These are phyloP conservation scores for Psophia crepitans DNA, from an alignment of 2,113 vertebrate species.

Conservation along the genomic window DNA sequence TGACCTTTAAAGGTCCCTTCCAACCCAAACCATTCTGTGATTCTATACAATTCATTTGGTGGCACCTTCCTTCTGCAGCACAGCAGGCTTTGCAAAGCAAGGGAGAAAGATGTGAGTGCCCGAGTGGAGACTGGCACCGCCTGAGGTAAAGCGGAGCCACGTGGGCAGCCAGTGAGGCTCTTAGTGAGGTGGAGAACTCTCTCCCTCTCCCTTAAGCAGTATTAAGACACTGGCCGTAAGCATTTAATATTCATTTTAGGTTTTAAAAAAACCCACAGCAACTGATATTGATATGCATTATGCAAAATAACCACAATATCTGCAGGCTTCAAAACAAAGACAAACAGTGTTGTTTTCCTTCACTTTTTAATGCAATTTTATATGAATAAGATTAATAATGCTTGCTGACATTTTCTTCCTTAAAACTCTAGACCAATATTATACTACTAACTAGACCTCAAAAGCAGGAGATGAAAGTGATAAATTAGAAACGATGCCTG, in stretches of 20 bases:
- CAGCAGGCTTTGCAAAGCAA: neutral
- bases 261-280: neutral
- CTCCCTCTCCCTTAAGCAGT: neutral
- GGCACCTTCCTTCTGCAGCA: neutral
- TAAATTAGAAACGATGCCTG: neutral
- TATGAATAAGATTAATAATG: neutral
- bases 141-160: too few species aligned
- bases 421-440: neutral
- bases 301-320: neutral
- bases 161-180: accelerated
- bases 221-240: neutral
- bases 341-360: neutral
- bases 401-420: neutral
- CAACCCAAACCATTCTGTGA: neutral
- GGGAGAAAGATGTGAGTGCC: neutral
- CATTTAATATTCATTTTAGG: neutral
- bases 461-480: neutral
- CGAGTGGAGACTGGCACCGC: neutral
- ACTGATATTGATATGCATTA: neutral
- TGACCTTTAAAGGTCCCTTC: neutral
- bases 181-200: neutral
- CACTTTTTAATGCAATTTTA: neutral
- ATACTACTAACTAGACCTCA: neutral
- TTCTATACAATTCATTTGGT: neutral
- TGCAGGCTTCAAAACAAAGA: neutral